These are phyloP conservation scores for Emydocephalus ijimae DNA, from an alignment of 2,113 vertebrate species.

Conservation along the genomic window DNA sequence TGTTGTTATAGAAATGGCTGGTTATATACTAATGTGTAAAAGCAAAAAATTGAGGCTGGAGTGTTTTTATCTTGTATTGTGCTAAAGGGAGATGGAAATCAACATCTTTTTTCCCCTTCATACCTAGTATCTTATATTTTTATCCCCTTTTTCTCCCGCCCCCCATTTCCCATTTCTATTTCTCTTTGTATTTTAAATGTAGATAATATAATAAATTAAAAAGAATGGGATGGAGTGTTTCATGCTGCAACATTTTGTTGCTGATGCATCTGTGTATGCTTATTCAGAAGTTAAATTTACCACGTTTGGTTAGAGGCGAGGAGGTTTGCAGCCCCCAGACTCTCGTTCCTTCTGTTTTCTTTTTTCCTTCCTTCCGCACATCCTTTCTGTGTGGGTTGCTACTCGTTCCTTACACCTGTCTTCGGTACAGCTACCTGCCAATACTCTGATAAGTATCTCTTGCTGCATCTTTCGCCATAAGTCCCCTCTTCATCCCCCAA, in stretches of 20 bases:
- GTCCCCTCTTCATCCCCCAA: neutral
- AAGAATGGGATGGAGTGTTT: too few species aligned
- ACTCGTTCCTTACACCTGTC: neutral
- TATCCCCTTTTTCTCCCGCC: too few species aligned
- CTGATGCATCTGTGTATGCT: neutral
- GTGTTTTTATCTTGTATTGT: too few species aligned
- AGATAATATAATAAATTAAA: too few species aligned
- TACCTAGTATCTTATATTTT: too few species aligned
- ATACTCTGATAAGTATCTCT: neutral
- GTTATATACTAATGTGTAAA: too few species aligned
- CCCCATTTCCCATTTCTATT: too few species aligned
- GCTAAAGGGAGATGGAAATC: too few species aligned
- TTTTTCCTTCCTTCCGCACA: neutral
- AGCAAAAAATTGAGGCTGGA: too few species aligned
- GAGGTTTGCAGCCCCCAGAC: neutral
- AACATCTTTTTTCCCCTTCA: too few species aligned
- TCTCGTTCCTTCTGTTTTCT: neutral
- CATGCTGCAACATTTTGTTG: neutral
- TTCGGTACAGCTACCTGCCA: neutral
- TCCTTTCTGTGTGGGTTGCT: neutral
- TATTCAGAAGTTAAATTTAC: neutral
- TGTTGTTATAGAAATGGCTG: too few species aligned
- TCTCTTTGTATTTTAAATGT: too few species aligned
- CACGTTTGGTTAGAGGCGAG: neutral
- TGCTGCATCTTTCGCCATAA: neutral